Base-by-base conservation (phyloP, 2,797 vertebrate genomes). In the Florisuga fusca region DNA sequence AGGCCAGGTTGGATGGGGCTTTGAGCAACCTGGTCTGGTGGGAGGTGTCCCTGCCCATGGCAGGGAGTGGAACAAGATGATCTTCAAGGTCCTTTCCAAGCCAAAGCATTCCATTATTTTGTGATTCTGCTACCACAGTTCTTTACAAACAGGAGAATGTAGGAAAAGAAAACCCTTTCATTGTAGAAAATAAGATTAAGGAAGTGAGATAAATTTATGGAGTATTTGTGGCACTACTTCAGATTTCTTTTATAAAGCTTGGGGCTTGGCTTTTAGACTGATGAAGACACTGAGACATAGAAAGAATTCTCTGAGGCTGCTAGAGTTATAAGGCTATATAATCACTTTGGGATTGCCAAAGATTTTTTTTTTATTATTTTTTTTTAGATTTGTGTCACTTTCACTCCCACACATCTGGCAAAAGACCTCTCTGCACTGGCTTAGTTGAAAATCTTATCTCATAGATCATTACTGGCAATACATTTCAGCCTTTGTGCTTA, bases 351-450 rank as follows among this genome's bases (percentile, higher is more conserved):
- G 76, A 82, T 86, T 94, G 94, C 93, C 95, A 94, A 62, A 95
- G 73, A 57, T 29, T 20, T 50, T 31, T 29, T 50, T 50, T 50
- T 48, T 48, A 8, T 46, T 73, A 31, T 92, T 87, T 78, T 29
- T 31, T 67, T 64, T 2, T 71, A 90, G 51, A 84, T 94, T 93
- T 93, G 88, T 96, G 95, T 96, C 95, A 94, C 88, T 95, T 95
- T 95, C 95, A 95, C 96, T 96, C 96, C 94, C 71, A 92, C 96
- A 92, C 93, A 96, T 96, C 95, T 96, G 96, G 96, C 94, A 95
- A 82, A 57, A 86, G 84, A 79, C 63, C 80, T 76, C 61, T 75
- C 87, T 87, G 84, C 53, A 46, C 80, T 84, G 77, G 63, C 88
- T 93, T 84, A 84, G 85, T 72, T 94, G 88, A 94, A 95, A 95